Base-by-base conservation (phyloP, 2,888 invertebrate species). In the Drosophila ustulata region DNA sequence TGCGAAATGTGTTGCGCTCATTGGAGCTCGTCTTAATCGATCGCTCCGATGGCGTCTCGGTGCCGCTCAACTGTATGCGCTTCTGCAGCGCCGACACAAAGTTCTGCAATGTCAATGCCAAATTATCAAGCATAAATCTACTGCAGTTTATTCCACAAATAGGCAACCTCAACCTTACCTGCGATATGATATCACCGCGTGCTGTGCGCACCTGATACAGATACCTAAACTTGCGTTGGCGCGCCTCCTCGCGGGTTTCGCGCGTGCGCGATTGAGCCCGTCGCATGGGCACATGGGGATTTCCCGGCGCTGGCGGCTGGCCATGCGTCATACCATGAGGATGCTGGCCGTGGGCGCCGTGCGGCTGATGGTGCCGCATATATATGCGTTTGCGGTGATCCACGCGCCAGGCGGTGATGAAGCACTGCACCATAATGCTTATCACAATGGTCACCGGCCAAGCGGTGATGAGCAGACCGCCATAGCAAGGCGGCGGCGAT, bases 141-240 rank as follows among this genome's bases (percentile, higher is more conserved):
- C 3, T 34, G 34, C 18, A 18, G 18, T 18, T 18, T 18, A 18
- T 34, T 11, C 34, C 7, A 7, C 9, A 9, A 8, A 11, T 34
- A 3, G 7, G 11, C 3, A 7, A n/a, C 23, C 9, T 26, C n/a
- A n/a, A 8, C n/a, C 82, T 74, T 90, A 96, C 97, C 95, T 97
- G 97, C 78, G 97, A 96, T 80, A 97, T 97, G 75, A 97, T 97
- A 92, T 97, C 97, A 11, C 97, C 97, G 85, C 97, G 96, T 30
- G 96, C 96, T 7, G 97, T 96, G 81, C 97, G 94, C 64, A 97
- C 96, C 93, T 97, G 97, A 93, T 97, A 97, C 75, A 97, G 93
- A 91, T 97, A 97, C 76, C 97, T 94, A 92, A 97, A 97, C 91
- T 96, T 96, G 91, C 96, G 95, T 91, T 97, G 97, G 61, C 96